A percentile compares a stretch with the other conserved stretches of the same genome.
phyloP scores from a whole-genome alignment of 1,140 invertebrate species.

The Lycorma delicatula region DNA sequence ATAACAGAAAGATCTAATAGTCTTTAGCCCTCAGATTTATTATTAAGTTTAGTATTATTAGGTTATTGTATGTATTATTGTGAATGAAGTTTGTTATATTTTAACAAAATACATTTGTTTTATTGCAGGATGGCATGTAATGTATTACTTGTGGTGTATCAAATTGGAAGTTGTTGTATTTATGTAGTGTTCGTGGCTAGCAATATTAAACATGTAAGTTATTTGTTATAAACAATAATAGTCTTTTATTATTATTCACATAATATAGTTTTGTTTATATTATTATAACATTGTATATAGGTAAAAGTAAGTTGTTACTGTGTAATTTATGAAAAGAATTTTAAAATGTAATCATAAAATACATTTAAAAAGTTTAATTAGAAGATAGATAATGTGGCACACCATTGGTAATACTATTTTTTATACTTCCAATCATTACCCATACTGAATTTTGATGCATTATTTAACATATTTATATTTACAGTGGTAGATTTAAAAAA shows the following conservation, averaged over 20 bases:
- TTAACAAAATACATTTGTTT: neutral
- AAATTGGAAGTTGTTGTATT: constrained; percentile 82
- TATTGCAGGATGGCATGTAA: constrained; percentile 50
- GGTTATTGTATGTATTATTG: neutral
- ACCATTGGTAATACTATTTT: too few relatives aligned
- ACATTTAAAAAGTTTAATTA: too few relatives aligned
- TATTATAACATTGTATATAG: too few relatives aligned
- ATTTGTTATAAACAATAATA: neutral
- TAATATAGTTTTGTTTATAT: neutral
- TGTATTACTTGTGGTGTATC: constrained; percentile 65
- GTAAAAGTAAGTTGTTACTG: too few relatives aligned
- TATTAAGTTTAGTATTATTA: neutral
- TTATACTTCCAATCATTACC: too few relatives aligned
- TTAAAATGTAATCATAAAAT: too few relatives aligned
- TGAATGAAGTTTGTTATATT: neutral
- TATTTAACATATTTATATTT: too few relatives aligned
- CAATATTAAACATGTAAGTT: constrained; percentile 50
- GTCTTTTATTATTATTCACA: neutral
- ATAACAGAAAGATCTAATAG: too few relatives aligned
- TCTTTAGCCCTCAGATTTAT: constrained; percentile 21
- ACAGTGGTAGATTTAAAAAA: too few relatives aligned
- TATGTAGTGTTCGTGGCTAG: constrained; percentile 77
- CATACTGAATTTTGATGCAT: too few relatives aligned
- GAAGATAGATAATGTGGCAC: too few relatives aligned
- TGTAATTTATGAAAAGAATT: too few relatives aligned